Conservation (phyloP, 1,140 invertebrate species). For the Ooceraea biroi region DNA sequence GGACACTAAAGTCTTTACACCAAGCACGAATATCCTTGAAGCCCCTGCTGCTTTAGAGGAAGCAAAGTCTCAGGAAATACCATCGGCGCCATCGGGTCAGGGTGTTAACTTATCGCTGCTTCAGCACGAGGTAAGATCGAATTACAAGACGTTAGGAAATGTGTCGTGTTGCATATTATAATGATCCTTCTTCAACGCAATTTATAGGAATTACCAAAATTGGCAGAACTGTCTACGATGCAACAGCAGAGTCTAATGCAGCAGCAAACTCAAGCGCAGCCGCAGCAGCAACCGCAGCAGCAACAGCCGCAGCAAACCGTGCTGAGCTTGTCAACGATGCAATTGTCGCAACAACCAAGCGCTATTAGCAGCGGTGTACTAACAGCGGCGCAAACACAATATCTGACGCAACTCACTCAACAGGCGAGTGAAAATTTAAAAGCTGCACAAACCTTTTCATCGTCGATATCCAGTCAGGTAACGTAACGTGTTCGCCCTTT, state of each 20-base stretch:
- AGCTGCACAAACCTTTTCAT: constrained; percentile 85
- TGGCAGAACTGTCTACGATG: constrained; percentile 78
- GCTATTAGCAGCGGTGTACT: constrained; percentile 83
- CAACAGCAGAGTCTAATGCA: constrained; percentile 77
- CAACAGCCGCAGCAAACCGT: constrained; percentile 79
- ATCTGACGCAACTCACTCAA: constrained; percentile 90
- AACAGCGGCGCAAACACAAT: constrained; percentile 91
- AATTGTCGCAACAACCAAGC: constrained; percentile 82
- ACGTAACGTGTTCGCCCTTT: constrained; percentile 8
- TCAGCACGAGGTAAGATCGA: constrained; percentile 75
- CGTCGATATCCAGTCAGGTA: constrained; percentile 82
- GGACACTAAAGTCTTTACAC: constrained; percentile 97
- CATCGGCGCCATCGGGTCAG: constrained; percentile 74
- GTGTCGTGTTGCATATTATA: constrained; percentile 1
- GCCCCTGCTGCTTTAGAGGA: constrained; percentile 77
- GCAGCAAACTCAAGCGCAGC: constrained; percentile 66
- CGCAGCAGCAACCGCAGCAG: constrained; percentile 79
- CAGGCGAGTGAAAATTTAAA: constrained; percentile 90
- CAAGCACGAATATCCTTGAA: constrained; percentile 87
- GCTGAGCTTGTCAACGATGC: constrained; percentile 82
- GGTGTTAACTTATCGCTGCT: constrained; percentile 73
- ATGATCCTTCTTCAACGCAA: constrained; percentile 20
- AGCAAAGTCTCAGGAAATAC: constrained; percentile 76
- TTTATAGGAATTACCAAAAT: constrained; percentile 79
- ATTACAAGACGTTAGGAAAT: background rate